Percentiles rank a stretch among this genome's conserved stretches.
phyloP scores from a whole-genome alignment of 2,113 vertebrate species.

The Saccopteryx bilineata region DNA sequence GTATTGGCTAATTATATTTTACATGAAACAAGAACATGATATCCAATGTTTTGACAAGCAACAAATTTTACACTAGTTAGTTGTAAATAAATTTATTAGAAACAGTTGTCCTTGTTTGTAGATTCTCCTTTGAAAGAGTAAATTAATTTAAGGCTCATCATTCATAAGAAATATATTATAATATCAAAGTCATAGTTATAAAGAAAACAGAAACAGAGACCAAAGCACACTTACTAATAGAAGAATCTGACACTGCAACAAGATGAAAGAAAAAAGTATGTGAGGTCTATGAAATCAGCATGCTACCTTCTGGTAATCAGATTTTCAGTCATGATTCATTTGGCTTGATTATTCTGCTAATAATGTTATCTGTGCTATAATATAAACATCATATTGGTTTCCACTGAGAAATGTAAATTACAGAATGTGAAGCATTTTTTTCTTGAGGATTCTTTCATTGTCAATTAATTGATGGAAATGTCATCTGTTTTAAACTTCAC shows the following conservation, averaged over 20 bases:
- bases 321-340: conserved; percentile 87
- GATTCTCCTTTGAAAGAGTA: conserved; percentile 82
- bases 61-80: conserved; percentile 86
- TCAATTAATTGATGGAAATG: conserved; percentile 77
- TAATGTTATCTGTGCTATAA: conserved; percentile 83
- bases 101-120: conserved; percentile 84
- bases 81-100: conserved; percentile 87
- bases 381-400: conserved; percentile 81
- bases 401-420: conserved; percentile 80
- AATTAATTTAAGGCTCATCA: conserved; percentile 85
- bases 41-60: conserved; percentile 86
- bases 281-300: conserved; percentile 77
- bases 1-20: conserved; percentile 85
- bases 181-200: conserved; percentile 82
- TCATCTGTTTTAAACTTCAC: not conserved
- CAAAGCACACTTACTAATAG: conserved; percentile 57
- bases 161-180: conserved; percentile 82
- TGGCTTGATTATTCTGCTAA: conserved; percentile 81
- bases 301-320: conserved; percentile 81
- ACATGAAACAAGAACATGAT: conserved; percentile 81
- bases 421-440: conserved; percentile 63
- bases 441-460: conserved; percentile 52
- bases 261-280: conserved; percentile 80
- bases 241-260: conserved; percentile 68
- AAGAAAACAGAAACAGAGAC: conserved; percentile 63